Evolutionary conservation across 2,888 invertebrate genomes (phyloP), one percentile per base, ranked within the genome.

Genomic region (Pimpla rufipes): DNA sequence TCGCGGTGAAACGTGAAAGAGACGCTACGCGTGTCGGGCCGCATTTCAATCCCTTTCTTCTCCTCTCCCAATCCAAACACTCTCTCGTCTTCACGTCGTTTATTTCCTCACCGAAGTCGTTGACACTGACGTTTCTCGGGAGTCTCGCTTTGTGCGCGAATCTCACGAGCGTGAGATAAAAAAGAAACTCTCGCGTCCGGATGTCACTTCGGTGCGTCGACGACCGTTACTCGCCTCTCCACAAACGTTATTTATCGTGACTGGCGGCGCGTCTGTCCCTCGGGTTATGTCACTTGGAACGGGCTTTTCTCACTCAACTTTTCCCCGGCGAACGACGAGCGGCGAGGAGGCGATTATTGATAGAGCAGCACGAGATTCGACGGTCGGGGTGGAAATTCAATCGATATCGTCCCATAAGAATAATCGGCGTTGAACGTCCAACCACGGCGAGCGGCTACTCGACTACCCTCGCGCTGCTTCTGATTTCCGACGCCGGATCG

Each of bases 1-100:
- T 93, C 92, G 21, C 93, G 93, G 85, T 93, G 93, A 79, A 93
- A 93, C 21, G 92, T 90, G 67, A 93, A 93, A 40, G 93, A 93
- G 78, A 92, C 92, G 86, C 93, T 93, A 40, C 93, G 90, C 62
- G 92, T 92, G 85, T 93, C 93, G 59, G 93, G 92, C 37, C 93
- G 91, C 93, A 93, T 93, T 67, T 64, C 88, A 83, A 66, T 23
- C 50, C 13, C 21, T 70, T 74, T 52, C n/a, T n/a, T n/a, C n/a
- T n/a, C n/a, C n/a, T n/a, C n/a, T n/a, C n/a, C n/a, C n/a, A n/a
- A n/a, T n/a, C n/a, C 16, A n/a, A 35, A 21, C 2, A 45, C 18
- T 57, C 21, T 11, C 59, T 47, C 18, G 23, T 16, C 23, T 11
- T 23, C 52, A 18, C 62, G n/a, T n/a, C n/a, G n/a, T n/a, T n/a